These are phyloP conservation scores for Coendou prehensilis DNA, from an alignment of 2,797 vertebrate genomes.

Conservation along the genomic window DNA sequence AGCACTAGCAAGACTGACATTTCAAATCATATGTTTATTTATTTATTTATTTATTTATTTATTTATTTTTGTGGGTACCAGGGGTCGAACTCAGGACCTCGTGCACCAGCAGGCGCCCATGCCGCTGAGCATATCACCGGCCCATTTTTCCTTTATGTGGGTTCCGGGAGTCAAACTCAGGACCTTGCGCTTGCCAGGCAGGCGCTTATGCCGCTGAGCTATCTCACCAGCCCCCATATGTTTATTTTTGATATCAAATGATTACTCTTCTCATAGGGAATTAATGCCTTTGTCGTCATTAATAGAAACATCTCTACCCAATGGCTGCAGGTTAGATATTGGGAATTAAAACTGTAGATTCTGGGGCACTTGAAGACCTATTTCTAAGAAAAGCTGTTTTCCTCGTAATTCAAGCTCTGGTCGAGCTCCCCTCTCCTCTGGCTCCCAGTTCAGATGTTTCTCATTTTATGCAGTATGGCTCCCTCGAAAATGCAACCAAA, in stretches of 20 bases:
- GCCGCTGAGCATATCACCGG: too few relatives aligned
- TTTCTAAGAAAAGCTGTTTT: constrained; percentile 63
- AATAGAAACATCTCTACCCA: background rate
- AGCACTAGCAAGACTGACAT: constrained; percentile 8
- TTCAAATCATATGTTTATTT: constrained; percentile 56
- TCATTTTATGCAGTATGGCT: constrained; percentile 52
- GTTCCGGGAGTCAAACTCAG: too few relatives aligned
- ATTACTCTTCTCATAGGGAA: background rate
- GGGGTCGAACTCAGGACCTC: too few relatives aligned
- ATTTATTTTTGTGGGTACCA: too few relatives aligned
- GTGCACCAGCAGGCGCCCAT: too few relatives aligned
- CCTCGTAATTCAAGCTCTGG: background rate
- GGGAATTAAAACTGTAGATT: constrained; percentile 19
- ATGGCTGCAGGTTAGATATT: background rate
- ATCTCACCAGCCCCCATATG: background rate
- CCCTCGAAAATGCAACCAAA: constrained; percentile 53
- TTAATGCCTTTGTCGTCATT: background rate
- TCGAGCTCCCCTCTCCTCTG: background rate
- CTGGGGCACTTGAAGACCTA: background rate
- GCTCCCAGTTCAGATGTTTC: constrained; percentile 68
- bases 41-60: too few relatives aligned
- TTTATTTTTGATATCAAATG: constrained; percentile 54
- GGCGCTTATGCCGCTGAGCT: too few relatives aligned
- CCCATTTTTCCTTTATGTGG: too few relatives aligned
- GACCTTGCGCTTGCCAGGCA: too few relatives aligned